Evolutionary conservation across 1,140 invertebrate species (phyloP).

Genomic region (Ceratina japonica): DNA sequence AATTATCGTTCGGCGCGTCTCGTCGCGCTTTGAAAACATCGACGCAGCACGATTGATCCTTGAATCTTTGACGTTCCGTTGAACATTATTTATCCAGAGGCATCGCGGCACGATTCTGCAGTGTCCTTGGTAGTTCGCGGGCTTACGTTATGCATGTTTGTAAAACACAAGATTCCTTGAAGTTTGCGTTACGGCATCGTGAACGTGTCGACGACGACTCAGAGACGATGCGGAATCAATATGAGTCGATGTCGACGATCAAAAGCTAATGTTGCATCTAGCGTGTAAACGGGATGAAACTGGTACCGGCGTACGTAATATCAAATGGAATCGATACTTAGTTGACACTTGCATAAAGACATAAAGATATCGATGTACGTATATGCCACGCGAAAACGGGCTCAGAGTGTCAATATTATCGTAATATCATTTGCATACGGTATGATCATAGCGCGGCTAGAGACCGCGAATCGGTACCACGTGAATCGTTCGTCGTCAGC

Average conservation of each 20-base stretch:
- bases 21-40: neutral
- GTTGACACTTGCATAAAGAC: neutral
- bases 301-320: neutral
- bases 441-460: neutral
- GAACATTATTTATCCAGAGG: neutral
- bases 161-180: neutral
- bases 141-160: neutral
- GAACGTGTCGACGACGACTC: neutral
- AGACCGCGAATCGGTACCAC: neutral
- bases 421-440: neutral
- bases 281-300: too few relatives aligned
- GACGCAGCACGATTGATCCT: constrained; percentile 23
- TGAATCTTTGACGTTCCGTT: constrained; percentile 19
- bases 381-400: neutral
- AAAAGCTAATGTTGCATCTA: neutral
- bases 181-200: neutral
- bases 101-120: neutral
- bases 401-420: neutral
- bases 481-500: neutral
- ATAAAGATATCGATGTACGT: neutral
- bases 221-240: neutral
- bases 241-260: neutral
- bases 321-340: neutral
- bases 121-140: neutral
- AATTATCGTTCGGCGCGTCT: too few relatives aligned